Conservation (phyloP, 30 jellyfish, hydroid and myxozoan genomes). For the Catostylus mosaicus region DNA sequence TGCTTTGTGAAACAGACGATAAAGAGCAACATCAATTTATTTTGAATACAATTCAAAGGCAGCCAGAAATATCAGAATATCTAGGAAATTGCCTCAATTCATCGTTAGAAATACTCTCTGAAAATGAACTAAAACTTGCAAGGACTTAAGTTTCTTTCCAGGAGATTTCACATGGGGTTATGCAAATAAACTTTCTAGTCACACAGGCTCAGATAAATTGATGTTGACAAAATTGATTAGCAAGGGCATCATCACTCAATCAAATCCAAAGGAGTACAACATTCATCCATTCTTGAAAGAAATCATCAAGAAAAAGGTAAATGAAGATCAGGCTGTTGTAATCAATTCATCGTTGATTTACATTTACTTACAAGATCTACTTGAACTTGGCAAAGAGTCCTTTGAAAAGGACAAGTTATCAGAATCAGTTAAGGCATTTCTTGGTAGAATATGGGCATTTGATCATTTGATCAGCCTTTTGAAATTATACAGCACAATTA, state of each 20-base stretch:
- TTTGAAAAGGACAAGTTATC: neutral
- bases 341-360: neutral
- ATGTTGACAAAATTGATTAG: neutral
- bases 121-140: neutral
- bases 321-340: neutral
- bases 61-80: neutral
- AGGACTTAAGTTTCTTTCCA: neutral
- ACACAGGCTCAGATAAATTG: neutral
- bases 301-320: neutral
- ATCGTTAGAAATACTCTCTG: neutral
- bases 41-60: neutral
- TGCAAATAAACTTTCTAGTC: neutral
- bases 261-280: neutral
- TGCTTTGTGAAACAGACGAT: neutral
- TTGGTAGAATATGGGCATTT: neutral
- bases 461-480: slow-evolving; percentile 7
- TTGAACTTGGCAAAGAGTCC: slow-evolving; percentile 1
- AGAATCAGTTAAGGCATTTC: neutral
- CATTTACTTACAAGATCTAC: neutral
- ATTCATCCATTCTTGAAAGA: slow-evolving; percentile 8
- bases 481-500: neutral
- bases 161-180: neutral
- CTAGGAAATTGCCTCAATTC: neutral
- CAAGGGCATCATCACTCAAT: neutral
- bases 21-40: neutral